These are phyloP conservation scores for Tyto alba DNA, from an alignment of 2,113 vertebrate species.

Conservation along the genomic window DNA sequence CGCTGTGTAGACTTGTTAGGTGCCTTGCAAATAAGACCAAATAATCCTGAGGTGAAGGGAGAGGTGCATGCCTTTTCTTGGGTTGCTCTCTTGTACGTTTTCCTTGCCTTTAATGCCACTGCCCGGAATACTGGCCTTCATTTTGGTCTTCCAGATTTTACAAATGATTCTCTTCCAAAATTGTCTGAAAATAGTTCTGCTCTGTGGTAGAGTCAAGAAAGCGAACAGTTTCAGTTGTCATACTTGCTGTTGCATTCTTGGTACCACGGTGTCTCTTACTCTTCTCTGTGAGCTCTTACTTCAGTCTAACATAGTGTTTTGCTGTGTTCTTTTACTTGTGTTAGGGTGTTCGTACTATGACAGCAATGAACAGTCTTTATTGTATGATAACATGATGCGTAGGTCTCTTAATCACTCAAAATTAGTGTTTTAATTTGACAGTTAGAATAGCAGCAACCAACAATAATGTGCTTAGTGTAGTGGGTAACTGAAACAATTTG, in stretches of 20 bases:
- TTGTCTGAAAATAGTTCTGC: neutral
- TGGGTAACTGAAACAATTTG: neutral
- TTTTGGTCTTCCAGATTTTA: neutral
- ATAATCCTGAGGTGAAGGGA: neutral
- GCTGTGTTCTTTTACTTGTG: neutral
- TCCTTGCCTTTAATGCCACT: neutral
- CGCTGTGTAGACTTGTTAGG: neutral
- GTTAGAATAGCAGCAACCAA: neutral
- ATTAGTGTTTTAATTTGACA: neutral
- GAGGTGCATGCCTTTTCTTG: neutral
- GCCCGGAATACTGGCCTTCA: neutral
- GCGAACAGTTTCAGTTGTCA: neutral
- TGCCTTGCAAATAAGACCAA: neutral
- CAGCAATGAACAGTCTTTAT: neutral
- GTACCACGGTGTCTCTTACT: neutral
- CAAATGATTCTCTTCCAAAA: neutral
- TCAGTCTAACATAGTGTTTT: neutral
- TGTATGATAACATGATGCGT: neutral
- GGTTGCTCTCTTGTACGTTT: neutral
- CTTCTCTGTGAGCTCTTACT: neutral
- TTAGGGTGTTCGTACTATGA: neutral
- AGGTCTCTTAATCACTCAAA: neutral
- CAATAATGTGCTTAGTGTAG: neutral
- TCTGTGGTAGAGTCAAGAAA: neutral
- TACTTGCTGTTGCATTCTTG: fast-evolving